Percentiles rank a stretch among this genome's conserved stretches.
Evolutionary conservation across 2,888 invertebrate species (phyloP).

Genomic region (Cephus rjabovi): DNA sequence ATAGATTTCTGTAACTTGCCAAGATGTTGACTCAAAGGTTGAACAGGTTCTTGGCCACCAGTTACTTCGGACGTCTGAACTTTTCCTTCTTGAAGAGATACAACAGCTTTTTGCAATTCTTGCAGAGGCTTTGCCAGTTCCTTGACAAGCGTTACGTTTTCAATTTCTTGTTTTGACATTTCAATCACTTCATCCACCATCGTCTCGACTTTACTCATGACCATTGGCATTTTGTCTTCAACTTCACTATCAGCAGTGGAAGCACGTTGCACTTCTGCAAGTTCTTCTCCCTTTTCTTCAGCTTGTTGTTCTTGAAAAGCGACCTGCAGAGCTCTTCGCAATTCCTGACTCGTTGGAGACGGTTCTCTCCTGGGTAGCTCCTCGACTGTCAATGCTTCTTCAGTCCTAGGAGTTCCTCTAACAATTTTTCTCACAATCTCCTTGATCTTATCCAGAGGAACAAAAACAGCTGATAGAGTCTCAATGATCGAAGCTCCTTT

Average conservation of each 20-base stretch:
- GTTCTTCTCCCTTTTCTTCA: conserved; percentile 7
- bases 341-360: conserved; percentile 13
- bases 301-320: conserved; percentile 16
- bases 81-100: conserved; percentile 69
- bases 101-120: conserved; percentile 68
- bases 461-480: conserved; percentile 52
- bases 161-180: conserved; percentile 48
- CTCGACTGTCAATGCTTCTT: conserved; percentile 6
- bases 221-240: conserved; percentile 28
- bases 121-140: conserved; percentile 64
- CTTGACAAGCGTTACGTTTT: conserved; percentile 41
- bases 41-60: conserved; percentile 55
- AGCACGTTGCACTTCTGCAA: conserved; percentile 11
- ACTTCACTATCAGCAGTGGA: neutral
- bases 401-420: neutral
- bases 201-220: conserved; percentile 48
- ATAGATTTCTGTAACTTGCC: conserved; percentile 57
- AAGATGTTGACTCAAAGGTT: conserved; percentile 63
- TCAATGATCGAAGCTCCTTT: conserved; percentile 51
- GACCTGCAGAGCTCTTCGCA: conserved; percentile 12
- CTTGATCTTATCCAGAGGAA: conserved; percentile 49
- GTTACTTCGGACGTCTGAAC: conserved; percentile 68
- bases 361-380: conserved; percentile 13
- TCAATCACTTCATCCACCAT: conserved; percentile 52
- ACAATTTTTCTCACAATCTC: conserved; percentile 23